Evolutionary conservation across 1,140 invertebrate species (phyloP).

Genomic region (Drosophila persimilis): DNA sequence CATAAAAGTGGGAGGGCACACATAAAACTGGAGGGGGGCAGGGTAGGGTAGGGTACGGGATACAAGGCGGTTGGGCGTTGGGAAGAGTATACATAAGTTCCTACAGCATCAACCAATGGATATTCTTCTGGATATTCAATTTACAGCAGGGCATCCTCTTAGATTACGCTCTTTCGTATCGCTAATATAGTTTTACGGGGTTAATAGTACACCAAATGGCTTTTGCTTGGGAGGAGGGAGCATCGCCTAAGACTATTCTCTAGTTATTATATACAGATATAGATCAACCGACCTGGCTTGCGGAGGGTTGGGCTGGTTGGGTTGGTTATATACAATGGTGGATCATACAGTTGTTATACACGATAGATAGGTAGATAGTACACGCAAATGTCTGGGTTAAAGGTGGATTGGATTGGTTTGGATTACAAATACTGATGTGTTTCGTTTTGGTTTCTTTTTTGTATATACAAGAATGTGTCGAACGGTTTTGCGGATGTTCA

Average conservation of each 20-base stretch:
- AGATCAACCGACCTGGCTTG: constrained; percentile 28
- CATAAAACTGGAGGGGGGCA: constrained; percentile 17
- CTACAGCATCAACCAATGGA: constrained; percentile 26
- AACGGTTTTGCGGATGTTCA: neutral
- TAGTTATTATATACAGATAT: constrained; percentile 30
- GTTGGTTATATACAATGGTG: constrained; percentile 54
- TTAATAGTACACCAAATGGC: constrained; percentile 16
- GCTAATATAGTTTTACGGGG: constrained; percentile 7
- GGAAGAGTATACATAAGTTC: constrained; percentile 2
- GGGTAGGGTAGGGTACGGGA: neutral
- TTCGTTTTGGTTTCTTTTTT: neutral
- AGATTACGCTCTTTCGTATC: neutral
- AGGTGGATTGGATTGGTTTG: neutral
- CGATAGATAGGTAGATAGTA: constrained; percentile 1
- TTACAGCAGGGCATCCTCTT: constrained; percentile 13
- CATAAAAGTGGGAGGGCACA: constrained; percentile 26
- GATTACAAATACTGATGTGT: constrained; percentile 15
- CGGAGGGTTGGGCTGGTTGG: neutral
- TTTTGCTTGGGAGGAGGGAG: constrained; percentile 18
- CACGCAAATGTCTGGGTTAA: constrained; percentile 40
- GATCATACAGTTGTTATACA: constrained; percentile 38
- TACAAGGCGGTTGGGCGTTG: too few species aligned
- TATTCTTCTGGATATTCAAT: neutral
- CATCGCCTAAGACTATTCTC: constrained; percentile 26
- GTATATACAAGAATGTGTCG: constrained; percentile 31